phyloP scores from a whole-genome alignment of 1,140 invertebrate species.

The Calliphora vicina region DNA sequence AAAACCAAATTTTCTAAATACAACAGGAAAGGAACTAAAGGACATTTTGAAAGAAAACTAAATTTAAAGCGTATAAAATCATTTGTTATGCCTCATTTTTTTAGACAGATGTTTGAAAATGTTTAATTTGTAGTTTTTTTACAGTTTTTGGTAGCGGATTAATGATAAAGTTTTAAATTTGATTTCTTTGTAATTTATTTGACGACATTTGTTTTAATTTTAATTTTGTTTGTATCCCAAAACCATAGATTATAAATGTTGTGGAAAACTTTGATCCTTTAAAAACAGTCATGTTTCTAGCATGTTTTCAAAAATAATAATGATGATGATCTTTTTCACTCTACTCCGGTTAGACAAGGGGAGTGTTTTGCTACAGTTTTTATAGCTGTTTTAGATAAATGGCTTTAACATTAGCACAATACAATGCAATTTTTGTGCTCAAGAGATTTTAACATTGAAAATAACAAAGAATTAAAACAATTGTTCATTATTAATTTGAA shows the following conservation, averaged over 20 bases:
- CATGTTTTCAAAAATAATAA: background rate
- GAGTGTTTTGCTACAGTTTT: background rate
- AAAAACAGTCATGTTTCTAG: background rate
- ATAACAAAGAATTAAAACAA: background rate
- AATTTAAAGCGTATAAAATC: background rate
- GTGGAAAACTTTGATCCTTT: slow-evolving; percentile 9
- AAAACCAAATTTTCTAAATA: background rate
- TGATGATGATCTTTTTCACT: background rate
- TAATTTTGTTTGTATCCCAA: background rate
- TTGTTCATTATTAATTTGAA: background rate
- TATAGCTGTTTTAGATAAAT: background rate
- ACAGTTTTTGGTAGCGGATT: background rate
- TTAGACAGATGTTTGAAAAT: background rate
- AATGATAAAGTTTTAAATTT: background rate
- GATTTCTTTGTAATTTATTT: background rate
- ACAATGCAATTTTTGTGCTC: background rate
- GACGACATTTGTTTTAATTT: background rate
- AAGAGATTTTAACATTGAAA: background rate
- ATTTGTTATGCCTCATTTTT: background rate
- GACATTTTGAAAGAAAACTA: background rate
- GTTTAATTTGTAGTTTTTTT: background rate
- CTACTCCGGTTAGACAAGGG: background rate
- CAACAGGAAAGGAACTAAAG: background rate
- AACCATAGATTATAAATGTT: background rate
- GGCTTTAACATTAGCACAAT: background rate